Conservation (phyloP, 1,140 invertebrate species). For the Neuroterus valhalla region DNA sequence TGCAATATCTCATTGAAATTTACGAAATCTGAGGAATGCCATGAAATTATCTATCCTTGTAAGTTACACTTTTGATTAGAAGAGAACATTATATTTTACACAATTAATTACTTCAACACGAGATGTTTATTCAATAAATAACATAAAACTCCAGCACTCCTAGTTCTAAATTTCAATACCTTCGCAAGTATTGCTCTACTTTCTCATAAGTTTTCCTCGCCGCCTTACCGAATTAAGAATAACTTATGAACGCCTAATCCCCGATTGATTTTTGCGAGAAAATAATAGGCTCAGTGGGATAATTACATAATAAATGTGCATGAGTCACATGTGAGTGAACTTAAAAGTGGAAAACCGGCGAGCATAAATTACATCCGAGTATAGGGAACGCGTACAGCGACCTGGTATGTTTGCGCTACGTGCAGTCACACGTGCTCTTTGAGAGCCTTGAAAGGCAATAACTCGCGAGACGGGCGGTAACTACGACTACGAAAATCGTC, state of each 20-base stretch:
- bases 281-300: conserved; percentile 10
- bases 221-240: conserved; percentile 8
- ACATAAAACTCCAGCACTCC: too few relatives aligned
- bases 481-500: conserved; percentile 15
- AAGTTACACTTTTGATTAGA: too few relatives aligned
- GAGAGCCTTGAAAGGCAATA: conserved; percentile 26
- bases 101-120: too few relatives aligned
- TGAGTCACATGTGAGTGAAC: conserved; percentile 27
- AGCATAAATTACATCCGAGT: conserved; percentile 7
- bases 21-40: too few relatives aligned
- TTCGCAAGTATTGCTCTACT: too few relatives aligned
- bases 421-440: conserved; percentile 29
- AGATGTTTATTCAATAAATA: too few relatives aligned
- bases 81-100: not conserved
- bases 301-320: conserved; percentile 23
- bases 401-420: not conserved
- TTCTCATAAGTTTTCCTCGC: too few relatives aligned
- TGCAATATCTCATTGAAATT: too few relatives aligned
- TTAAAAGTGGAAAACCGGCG: conserved; percentile 3
- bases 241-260: conserved; percentile 5
- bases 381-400: not conserved
- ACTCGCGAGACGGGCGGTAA: conserved; percentile 25
- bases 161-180: too few relatives aligned
- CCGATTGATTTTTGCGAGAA: not conserved
- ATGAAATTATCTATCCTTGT: too few relatives aligned